phyloP scores from a whole-genome alignment of 2,888 invertebrate species.

The Pseudoips prasinana region DNA sequence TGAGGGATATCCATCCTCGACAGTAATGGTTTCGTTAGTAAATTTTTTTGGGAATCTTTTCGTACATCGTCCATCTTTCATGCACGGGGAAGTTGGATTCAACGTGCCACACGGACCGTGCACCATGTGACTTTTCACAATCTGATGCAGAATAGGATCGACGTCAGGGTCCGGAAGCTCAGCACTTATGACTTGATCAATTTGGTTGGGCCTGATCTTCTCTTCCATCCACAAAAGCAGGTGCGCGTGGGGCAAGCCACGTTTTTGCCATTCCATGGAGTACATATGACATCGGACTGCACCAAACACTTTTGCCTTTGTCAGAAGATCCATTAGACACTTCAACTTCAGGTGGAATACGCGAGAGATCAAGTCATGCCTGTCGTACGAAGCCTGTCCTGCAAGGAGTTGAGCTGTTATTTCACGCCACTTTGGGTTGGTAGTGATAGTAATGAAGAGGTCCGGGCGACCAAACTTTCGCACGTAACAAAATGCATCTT shows the following conservation, averaged over 20 bases:
- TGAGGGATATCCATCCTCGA: not conserved
- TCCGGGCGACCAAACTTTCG: constrained; percentile 28
- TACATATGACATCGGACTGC: constrained; percentile 19
- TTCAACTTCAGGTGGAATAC: constrained; percentile 5
- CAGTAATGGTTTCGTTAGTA: not conserved
- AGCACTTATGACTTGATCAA: not conserved
- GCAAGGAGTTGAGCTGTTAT: constrained; percentile 20
- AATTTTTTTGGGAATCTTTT: not conserved
- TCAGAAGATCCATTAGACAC: constrained; percentile 5
- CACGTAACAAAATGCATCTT: constrained; percentile 36
- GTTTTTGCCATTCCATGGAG: constrained; percentile 32
- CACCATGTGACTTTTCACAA: not conserved
- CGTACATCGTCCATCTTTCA: not conserved
- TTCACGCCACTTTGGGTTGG: constrained; percentile 36
- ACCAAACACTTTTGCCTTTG: constrained; percentile 13
- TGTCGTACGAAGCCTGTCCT: constrained; percentile 24
- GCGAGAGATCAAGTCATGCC: constrained; percentile 34
- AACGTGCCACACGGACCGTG: not conserved
- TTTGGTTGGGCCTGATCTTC: not conserved
- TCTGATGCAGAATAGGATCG: not conserved
- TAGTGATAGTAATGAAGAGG: constrained; percentile 25
- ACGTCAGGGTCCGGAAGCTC: not conserved
- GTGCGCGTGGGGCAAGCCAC: constrained; percentile 34
- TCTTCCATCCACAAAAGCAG: constrained; percentile 26
- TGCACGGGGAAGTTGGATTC: not conserved